Conservation (phyloP, 2,888 invertebrate genomes). For the Darwinula stevensoni region DNA sequence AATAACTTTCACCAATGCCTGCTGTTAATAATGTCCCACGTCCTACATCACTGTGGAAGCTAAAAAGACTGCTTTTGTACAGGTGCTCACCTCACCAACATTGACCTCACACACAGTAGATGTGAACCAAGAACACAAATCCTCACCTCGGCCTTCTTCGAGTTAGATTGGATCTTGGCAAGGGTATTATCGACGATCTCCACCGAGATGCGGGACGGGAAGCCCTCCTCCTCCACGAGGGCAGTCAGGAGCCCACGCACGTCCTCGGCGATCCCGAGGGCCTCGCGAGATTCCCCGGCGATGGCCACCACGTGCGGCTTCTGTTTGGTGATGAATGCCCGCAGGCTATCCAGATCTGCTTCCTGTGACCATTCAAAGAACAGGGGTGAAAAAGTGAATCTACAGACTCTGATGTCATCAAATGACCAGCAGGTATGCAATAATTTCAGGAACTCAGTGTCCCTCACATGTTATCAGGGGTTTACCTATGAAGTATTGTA, state of each 20-base stretch:
- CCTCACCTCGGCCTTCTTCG: constrained; percentile 40
- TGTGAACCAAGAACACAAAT: constrained; percentile 3
- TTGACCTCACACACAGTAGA: background rate
- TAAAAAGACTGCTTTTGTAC: too few species aligned
- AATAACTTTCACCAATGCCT: too few species aligned
- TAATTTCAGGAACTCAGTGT: too few species aligned
- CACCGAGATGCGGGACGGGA: constrained; percentile 49
- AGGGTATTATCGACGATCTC: constrained; percentile 83
- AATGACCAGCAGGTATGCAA: too few species aligned
- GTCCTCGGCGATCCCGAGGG: constrained; percentile 46
- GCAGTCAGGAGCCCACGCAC: constrained; percentile 38
- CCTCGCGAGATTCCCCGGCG: constrained; percentile 68
- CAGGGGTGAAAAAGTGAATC: background rate
- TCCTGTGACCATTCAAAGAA: constrained; percentile 17
- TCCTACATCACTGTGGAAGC: too few species aligned
- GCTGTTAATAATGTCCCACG: too few species aligned
- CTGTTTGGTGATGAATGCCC: constrained; percentile 55
- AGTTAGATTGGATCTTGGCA: constrained; percentile 60
- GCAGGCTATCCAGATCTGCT: constrained; percentile 32
- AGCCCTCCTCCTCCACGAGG: constrained; percentile 43
- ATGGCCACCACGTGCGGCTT: constrained; percentile 80
- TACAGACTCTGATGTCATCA: too few species aligned
- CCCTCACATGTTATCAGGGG: too few species aligned
- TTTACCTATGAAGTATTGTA: too few species aligned
- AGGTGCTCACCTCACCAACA: too few species aligned